Percentiles rank a stretch among this genome's conserved stretches.
Conservation (phyloP, 2,113 vertebrate genomes). For the Gasterosteus aculeatus region DNA sequence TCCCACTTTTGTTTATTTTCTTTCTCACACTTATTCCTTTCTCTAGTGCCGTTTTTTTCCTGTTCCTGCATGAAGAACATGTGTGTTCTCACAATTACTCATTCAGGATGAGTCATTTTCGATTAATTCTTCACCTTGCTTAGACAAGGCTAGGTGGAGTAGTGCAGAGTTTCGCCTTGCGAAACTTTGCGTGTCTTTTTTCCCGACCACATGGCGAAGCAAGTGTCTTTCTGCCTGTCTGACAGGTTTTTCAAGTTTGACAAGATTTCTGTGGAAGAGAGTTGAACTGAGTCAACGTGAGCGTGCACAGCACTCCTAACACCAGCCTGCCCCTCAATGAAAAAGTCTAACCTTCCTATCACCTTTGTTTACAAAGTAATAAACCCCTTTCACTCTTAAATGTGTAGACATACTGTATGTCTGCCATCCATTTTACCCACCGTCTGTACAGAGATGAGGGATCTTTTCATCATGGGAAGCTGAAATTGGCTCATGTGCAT, state of each 20-base stretch:
- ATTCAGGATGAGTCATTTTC: conserved; percentile 25
- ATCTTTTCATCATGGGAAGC: not conserved
- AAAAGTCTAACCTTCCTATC: not conserved
- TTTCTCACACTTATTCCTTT: not conserved
- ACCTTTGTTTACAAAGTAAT: not conserved
- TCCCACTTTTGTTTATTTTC: not conserved
- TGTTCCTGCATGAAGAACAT: not conserved
- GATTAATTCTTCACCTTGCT: not conserved
- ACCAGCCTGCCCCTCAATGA: not conserved
- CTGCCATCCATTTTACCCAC: not conserved
- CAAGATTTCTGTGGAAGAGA: conserved; percentile 2
- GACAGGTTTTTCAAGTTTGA: conserved; percentile 71
- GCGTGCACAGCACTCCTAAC: not conserved
- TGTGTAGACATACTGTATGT: too few species aligned
- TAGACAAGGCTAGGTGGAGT: conserved; percentile 34
- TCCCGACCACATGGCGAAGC: too few species aligned
- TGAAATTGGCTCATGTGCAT: not conserved
- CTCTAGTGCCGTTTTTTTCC: not conserved
- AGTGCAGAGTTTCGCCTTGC: conserved; percentile 4
- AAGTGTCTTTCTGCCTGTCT: conserved; percentile 11
- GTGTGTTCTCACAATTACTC: not conserved
- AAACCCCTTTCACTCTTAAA: not conserved
- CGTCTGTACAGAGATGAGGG: not conserved
- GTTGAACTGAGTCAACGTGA: not conserved
- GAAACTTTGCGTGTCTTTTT: conserved; percentile 9